Evolutionary conservation across 2,888 invertebrate species (phyloP).

Genomic region (Diploptera punctata): DNA sequence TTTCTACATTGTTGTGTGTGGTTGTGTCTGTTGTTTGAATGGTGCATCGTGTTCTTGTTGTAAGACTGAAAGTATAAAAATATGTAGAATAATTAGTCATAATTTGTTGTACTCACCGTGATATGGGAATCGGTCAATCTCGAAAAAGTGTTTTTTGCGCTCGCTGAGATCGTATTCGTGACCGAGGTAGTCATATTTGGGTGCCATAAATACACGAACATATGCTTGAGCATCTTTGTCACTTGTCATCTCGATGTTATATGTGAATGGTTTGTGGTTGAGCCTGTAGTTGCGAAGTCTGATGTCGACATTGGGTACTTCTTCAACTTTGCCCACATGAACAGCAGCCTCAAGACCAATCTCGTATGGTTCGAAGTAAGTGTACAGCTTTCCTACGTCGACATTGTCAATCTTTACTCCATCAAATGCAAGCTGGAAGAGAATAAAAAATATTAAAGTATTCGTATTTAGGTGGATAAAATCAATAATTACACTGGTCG

Average conservation of each 20-base stretch:
- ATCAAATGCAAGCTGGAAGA: conserved; percentile 59
- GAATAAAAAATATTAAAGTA: too few species aligned
- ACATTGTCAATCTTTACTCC: conserved; percentile 69
- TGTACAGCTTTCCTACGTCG: conserved; percentile 67
- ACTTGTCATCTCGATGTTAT: conserved; percentile 63
- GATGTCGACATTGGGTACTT: conserved; percentile 46
- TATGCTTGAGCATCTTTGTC: conserved; percentile 65
- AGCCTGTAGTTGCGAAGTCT: conserved; percentile 66
- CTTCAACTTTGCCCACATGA: conserved; percentile 57
- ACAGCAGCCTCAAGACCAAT: conserved; percentile 69
- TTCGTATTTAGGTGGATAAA: too few species aligned
- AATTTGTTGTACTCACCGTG: too few species aligned
- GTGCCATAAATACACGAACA: conserved; percentile 73
- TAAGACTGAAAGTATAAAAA: too few species aligned
- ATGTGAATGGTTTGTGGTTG: conserved; percentile 69
- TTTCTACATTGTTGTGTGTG: too few species aligned
- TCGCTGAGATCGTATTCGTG: conserved; percentile 63
- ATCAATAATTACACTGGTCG: too few species aligned
- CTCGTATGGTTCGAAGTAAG: conserved; percentile 72
- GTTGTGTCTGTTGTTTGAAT: too few species aligned
- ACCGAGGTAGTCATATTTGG: conserved; percentile 67
- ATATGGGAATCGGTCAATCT: conserved; percentile 67
- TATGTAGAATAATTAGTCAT: too few species aligned
- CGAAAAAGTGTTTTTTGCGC: conserved; percentile 68
- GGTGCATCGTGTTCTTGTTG: too few species aligned